Base-by-base conservation (phyloP, 2,797 vertebrate genomes). In the Myiotriccus ornatus region DNA sequence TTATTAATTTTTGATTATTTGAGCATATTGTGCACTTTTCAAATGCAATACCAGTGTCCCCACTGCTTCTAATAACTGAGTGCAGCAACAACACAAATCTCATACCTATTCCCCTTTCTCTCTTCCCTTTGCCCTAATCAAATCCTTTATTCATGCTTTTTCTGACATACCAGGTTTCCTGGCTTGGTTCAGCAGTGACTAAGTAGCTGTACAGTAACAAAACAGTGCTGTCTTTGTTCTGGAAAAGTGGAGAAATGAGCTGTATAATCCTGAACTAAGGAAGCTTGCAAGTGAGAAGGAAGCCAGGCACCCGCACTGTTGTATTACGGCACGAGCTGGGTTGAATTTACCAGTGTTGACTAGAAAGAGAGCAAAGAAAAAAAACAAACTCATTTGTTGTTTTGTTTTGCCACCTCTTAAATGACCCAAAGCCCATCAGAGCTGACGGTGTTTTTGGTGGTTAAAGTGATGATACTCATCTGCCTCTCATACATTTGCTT, bases 101-200 rank as follows among this genome's bases (percentile, higher is more conserved):
- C 34, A 0, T 53, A 50, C 74, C 47, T 70, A 4, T 83, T 89
- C 50, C 49, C 35, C n/a, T 73, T 91, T 90, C 62, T n/a, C 19
- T 82, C 60, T 94, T 91, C 62, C 49, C 81, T 47, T 82, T 79
- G 60, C 78, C 82, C 69, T 94, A 78, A 94, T 92, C 87, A 95
- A 89, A 96, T 89, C 73, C 84, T 95, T 93, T 94, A 76, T 96
- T 95, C 77, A 69, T 91, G 59, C 73, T 75, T 93, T 93, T 86
- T 69, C 85, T 94, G 90, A 91, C 69, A 87, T 76, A 69, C 62
- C 69, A 52, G 65, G 55, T 60, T 87, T 93, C 68, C 91, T 94
- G 93, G 57, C 62, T 77, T 57, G 46, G 49, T 79, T 84, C 71
- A 80, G 86, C 81, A 89, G 52, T 85, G 76, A 92, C 78, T 90